phyloP scores from a whole-genome alignment of 2,113 vertebrate species.

The Irena cyanogastra region DNA sequence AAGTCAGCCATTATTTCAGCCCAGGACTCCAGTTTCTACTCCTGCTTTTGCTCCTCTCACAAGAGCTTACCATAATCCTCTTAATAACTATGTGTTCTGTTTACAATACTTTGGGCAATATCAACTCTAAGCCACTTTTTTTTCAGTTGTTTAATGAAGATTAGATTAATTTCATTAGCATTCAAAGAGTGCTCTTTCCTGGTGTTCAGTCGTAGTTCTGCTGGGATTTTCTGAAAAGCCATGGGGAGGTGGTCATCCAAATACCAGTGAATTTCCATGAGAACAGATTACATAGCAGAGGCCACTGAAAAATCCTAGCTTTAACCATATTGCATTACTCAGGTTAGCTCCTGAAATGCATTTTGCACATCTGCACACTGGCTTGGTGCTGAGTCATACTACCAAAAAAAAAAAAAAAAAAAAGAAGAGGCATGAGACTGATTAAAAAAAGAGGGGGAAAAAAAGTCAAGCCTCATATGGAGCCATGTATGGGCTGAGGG shows the following conservation, averaged over 20 bases:
- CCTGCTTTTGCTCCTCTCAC: not conserved
- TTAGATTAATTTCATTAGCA: slow-evolving; percentile 28
- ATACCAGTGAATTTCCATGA: not conserved
- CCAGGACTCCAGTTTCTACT: not conserved
- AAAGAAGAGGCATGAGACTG: fast-evolving
- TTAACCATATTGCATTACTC: not conserved
- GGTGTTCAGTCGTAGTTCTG: not conserved
- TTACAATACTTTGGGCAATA: slow-evolving; percentile 22
- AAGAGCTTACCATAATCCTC: slow-evolving; percentile 21
- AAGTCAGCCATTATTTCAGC: not conserved
- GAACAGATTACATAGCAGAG: not conserved
- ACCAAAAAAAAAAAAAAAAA: not conserved
- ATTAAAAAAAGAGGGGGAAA: not conserved
- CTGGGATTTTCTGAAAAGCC: not conserved
- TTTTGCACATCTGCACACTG: not conserved
- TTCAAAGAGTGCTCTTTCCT: not conserved
- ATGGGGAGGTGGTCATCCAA: not conserved
- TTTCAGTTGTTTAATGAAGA: not conserved
- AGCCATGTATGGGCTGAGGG: not conserved
- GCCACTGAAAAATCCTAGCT: not conserved
- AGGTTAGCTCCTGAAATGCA: not conserved
- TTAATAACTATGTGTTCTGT: slow-evolving; percentile 12
- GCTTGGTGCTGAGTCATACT: not conserved
- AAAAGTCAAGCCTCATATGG: fast-evolving
- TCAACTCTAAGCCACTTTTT: not conserved